Evolutionary conservation across 2,113 vertebrate species (phyloP).

Genomic region (Cyanistes caeruleus): DNA sequence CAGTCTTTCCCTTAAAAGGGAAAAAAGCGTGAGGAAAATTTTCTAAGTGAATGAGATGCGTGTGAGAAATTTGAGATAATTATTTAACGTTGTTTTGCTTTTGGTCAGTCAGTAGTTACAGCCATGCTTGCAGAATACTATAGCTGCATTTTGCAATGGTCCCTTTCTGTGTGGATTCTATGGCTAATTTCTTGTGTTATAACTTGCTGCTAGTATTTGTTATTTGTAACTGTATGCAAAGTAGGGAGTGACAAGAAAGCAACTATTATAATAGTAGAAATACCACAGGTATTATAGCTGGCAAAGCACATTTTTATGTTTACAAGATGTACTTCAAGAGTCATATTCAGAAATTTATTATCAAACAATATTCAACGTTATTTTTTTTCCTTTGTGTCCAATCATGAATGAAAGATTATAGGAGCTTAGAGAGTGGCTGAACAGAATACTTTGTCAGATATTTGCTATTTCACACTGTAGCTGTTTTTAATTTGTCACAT

Average conservation of each 20-base stretch:
- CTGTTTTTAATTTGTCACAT: not conserved
- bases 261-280: not conserved
- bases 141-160: not conserved
- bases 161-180: slow-evolving; percentile 1
- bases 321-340: not conserved
- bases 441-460: not conserved
- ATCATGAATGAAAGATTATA: not conserved
- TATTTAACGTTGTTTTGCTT: not conserved
- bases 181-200: not conserved
- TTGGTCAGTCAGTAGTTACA: not conserved
- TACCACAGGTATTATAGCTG: not conserved
- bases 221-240: not conserved
- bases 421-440: not conserved
- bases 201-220: not conserved
- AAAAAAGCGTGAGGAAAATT: not conserved
- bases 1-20: not conserved
- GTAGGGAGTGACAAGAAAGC: not conserved
- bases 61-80: not conserved
- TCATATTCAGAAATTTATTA: not conserved
- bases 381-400: not conserved
- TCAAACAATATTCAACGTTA: not conserved
- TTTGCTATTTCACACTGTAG: not conserved
- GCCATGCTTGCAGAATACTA: not conserved
- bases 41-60: not conserved
- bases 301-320: not conserved